A percentile compares a stretch with the other conserved stretches of the same genome.
Evolutionary conservation across 2,797 vertebrate genomes (phyloP).

Genomic region (Mareca penelope): DNA sequence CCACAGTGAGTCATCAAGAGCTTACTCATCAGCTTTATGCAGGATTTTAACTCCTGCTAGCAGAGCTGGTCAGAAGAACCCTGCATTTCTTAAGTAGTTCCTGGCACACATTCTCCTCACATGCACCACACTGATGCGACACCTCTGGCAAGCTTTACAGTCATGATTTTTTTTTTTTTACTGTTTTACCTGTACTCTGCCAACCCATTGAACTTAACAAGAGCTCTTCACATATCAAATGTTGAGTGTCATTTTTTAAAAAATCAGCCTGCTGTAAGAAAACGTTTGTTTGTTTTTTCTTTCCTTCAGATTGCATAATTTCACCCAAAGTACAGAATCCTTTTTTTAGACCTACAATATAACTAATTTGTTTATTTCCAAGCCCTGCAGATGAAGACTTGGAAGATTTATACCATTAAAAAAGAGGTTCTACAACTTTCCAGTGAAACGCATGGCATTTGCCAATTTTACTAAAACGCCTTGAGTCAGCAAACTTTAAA

Average conservation of each 20-base stretch:
- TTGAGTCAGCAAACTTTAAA: background rate
- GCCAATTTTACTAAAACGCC: background rate
- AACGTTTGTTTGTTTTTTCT: background rate
- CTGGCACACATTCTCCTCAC: background rate
- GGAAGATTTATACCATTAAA: background rate
- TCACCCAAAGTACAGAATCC: background rate
- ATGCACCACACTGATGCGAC: background rate
- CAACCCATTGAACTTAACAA: background rate
- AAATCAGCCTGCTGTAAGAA: background rate
- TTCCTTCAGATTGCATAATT: background rate
- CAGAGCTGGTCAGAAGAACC: slow-evolving; percentile 35
- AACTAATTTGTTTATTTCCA: background rate
- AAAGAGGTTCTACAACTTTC: background rate
- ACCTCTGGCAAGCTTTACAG: background rate
- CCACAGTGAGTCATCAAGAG: slow-evolving; percentile 63
- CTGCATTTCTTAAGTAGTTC: slow-evolving; percentile 16
- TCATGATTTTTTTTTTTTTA: background rate
- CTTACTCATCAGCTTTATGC: slow-evolving; percentile 67
- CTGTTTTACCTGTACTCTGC: background rate
- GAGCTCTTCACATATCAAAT: background rate
- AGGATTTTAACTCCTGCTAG: slow-evolving; percentile 56
- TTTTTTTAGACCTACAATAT: background rate
- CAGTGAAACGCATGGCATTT: background rate
- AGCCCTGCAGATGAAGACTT: background rate
- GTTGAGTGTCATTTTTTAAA: background rate